Conservation (phyloP, 2,797 vertebrate genomes). For the Nannoperca australis region DNA sequence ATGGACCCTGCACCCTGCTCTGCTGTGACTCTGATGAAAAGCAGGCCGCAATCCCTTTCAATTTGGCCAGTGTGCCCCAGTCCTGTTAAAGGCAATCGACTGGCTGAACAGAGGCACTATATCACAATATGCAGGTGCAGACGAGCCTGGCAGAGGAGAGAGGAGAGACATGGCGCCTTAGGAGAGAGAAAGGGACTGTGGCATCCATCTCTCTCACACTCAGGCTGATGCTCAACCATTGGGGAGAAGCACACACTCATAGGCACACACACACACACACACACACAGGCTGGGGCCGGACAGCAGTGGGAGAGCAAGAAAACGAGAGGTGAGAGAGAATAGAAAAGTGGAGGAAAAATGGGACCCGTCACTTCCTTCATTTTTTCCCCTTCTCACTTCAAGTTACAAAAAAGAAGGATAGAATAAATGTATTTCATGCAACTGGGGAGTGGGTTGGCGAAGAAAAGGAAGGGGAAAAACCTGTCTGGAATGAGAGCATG, state of each 20-base stretch:
- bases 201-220: constrained; percentile 85
- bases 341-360: constrained; percentile 75
- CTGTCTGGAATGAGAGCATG: constrained; percentile 65
- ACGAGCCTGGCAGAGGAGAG: constrained; percentile 75
- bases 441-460: constrained; percentile 37
- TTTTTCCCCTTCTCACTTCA: constrained; percentile 61
- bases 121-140: constrained; percentile 89
- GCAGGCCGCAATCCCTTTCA: constrained; percentile 86
- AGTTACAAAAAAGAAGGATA: constrained; percentile 53
- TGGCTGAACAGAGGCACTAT: constrained; percentile 87
- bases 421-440: constrained; percentile 61
- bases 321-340: constrained; percentile 70
- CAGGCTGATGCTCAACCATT: constrained; percentile 67
- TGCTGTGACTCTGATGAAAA: constrained; percentile 85
- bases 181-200: constrained; percentile 78
- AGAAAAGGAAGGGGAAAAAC: constrained; percentile 31
- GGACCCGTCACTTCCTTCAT: constrained; percentile 70
- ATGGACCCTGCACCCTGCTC: constrained; percentile 67
- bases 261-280: constrained; percentile 33
- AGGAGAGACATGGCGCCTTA: constrained; percentile 75
- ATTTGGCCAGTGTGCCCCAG: constrained; percentile 83
- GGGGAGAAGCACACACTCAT: constrained; percentile 43
- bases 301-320: constrained; percentile 58
- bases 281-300: constrained; percentile 32
- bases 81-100: constrained; percentile 88